Percentiles rank a stretch among this genome's conserved stretches.
Conservation (phyloP, 1,140 invertebrate species). For the Sycobia sp. region DNA sequence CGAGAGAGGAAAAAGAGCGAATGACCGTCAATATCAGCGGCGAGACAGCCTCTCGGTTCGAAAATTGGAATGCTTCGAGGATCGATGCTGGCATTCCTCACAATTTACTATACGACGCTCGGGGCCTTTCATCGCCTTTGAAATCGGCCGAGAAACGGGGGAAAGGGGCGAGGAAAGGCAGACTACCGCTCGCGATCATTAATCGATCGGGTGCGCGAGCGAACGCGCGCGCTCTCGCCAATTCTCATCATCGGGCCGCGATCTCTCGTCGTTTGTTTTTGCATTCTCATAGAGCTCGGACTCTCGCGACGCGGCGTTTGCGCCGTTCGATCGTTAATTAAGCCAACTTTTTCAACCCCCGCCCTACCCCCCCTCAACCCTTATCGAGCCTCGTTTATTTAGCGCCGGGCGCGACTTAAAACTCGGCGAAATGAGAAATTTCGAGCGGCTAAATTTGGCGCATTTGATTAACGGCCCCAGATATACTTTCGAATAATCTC, state of each 20-base stretch:
- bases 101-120: conserved; percentile 44
- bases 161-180: conserved; percentile 41
- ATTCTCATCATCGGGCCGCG: conserved; percentile 25
- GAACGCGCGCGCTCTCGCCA: conserved; percentile 13
- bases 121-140: conserved; percentile 43
- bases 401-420: background rate
- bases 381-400: background rate
- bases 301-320: too few relatives aligned
- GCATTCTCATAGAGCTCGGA: background rate
- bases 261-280: conserved; percentile 24
- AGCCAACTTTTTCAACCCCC: conserved; percentile 3
- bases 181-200: conserved; percentile 40
- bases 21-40: too few relatives aligned
- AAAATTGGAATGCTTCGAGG: conserved; percentile 40
- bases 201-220: too few relatives aligned
- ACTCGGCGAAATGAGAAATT: conserved; percentile 18
- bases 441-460: background rate
- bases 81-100: conserved; percentile 39
- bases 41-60: background rate
- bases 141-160: conserved; percentile 38
- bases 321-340: conserved; percentile 14
- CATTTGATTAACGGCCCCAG: background rate
- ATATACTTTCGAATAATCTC: background rate
- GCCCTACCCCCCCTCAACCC: background rate
- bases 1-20: too few relatives aligned